phyloP scores from a whole-genome alignment of 2,888 invertebrate genomes.

The Xanthorhoe designata region DNA sequence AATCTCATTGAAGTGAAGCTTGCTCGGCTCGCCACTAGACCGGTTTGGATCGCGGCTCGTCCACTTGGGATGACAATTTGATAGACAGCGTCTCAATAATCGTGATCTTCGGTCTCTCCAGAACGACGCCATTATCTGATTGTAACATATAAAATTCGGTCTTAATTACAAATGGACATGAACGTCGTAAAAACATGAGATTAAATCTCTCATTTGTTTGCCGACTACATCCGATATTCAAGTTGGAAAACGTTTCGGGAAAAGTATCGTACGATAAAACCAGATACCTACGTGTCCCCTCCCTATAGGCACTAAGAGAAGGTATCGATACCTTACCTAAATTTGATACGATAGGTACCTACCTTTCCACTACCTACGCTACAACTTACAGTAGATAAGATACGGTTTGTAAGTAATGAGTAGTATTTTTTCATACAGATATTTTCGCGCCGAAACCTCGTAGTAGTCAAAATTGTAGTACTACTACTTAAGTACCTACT shows the following conservation, averaged over 20 bases:
- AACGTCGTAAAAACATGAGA: slow-evolving; percentile 26
- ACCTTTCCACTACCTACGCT: background rate
- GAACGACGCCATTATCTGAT: slow-evolving; percentile 42
- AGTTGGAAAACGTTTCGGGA: background rate
- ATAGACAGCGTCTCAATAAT: slow-evolving; percentile 71
- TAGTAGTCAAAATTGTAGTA: background rate
- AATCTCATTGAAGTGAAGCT: slow-evolving; percentile 83
- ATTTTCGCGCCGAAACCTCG: slow-evolving; percentile 15
- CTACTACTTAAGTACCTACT: background rate
- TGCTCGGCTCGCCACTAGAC: slow-evolving; percentile 67
- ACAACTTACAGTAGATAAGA: slow-evolving; percentile 12
- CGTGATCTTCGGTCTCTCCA: slow-evolving; percentile 53
- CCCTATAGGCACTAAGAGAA: slow-evolving; percentile 5
- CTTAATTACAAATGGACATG: slow-evolving; percentile 42
- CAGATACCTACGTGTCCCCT: slow-evolving; percentile 14
- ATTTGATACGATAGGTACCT: background rate
- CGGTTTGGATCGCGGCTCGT: slow-evolving; percentile 73
- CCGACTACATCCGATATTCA: background rate
- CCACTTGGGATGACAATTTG: slow-evolving; percentile 76
- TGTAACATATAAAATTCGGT: slow-evolving; percentile 41
- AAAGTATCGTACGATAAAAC: slow-evolving; percentile 19
- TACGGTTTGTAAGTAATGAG: background rate
- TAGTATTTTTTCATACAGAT: slow-evolving; percentile 1
- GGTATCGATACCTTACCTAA: background rate
- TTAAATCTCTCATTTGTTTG: slow-evolving; percentile 15